Evolutionary conservation across 1,140 invertebrate genomes (phyloP).

Genomic region (Frieseomelitta varia): DNA sequence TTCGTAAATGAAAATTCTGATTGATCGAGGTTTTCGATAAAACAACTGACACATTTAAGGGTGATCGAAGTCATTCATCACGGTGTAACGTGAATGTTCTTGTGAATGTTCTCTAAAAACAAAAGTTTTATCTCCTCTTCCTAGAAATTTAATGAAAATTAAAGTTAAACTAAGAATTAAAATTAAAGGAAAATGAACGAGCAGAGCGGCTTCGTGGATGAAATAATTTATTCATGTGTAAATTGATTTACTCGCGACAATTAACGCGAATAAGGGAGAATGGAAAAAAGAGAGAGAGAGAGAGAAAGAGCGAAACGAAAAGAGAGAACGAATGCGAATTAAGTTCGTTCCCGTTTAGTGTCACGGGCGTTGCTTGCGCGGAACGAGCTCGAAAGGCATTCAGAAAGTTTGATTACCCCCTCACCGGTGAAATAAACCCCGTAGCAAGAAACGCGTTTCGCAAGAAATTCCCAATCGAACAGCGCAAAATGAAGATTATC

Average conservation of each 20-base stretch:
- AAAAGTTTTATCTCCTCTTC: no score
- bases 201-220: background rate
- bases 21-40: no score
- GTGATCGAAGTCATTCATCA: no score
- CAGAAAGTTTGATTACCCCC: constrained; percentile 45
- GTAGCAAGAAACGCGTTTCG: background rate
- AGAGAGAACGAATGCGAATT: constrained; percentile 64
- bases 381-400: constrained; percentile 71
- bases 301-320: background rate
- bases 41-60: no score
- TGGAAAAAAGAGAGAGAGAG: constrained; percentile 1
- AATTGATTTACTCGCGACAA: constrained; percentile 1
- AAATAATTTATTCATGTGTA: constrained; percentile 17
- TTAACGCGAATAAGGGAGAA: background rate
- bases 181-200: background rate
- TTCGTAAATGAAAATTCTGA: no score
- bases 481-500: background rate
- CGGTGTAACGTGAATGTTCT: no score
- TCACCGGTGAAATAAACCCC: constrained; percentile 5
- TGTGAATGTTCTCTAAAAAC: no score
- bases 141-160: background rate
- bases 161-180: background rate
- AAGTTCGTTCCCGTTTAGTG: constrained; percentile 49
- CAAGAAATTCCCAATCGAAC: background rate
- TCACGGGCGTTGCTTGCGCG: background rate